A percentile compares a stretch with the other conserved stretches of the same genome.
Conservation (phyloP, 2,797 vertebrate species). For the Hypotaenidia okinawae region DNA sequence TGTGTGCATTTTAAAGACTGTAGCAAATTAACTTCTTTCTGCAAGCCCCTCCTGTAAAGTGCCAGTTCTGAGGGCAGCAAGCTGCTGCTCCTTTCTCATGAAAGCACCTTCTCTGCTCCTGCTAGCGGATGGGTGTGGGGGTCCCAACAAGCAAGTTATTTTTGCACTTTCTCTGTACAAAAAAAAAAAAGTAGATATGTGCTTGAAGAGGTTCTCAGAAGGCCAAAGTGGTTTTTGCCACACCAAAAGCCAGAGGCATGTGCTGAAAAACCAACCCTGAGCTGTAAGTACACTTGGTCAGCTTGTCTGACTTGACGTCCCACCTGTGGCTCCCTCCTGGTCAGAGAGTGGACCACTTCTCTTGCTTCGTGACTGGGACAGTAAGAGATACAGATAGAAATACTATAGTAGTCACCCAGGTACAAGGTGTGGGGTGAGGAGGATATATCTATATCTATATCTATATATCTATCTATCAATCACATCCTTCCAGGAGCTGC, state of each 20-base stretch:
- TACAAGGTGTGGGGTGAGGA: neutral
- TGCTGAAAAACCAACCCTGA: neutral
- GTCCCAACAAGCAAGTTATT: neutral
- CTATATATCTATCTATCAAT: rapidly evolving
- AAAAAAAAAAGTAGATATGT: neutral
- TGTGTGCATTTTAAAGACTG: slow-evolving; percentile 39
- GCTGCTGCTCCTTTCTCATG: neutral
- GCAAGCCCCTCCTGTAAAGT: neutral
- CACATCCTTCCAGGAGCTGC: neutral
- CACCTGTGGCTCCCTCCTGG: neutral
- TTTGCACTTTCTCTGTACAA: neutral
- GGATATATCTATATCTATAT: rapidly evolving
- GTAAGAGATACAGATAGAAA: neutral
- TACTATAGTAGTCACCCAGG: neutral
- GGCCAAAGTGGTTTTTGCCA: neutral
- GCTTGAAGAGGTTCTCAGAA: neutral
- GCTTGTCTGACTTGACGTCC: neutral
- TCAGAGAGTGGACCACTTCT: neutral
- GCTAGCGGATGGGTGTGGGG: neutral
- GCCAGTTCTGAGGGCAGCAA: neutral
- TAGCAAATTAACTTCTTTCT: slow-evolving; percentile 54
- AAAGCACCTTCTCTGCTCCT: neutral
- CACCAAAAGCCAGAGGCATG: rapidly evolving
- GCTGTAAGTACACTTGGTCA: neutral
- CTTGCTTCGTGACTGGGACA: neutral